Percentiles rank a stretch among this genome's conserved stretches.
These are phyloP conservation scores for Cotesia chilonis DNA, from an alignment of 1,140 invertebrate species.

Conservation along the genomic window DNA sequence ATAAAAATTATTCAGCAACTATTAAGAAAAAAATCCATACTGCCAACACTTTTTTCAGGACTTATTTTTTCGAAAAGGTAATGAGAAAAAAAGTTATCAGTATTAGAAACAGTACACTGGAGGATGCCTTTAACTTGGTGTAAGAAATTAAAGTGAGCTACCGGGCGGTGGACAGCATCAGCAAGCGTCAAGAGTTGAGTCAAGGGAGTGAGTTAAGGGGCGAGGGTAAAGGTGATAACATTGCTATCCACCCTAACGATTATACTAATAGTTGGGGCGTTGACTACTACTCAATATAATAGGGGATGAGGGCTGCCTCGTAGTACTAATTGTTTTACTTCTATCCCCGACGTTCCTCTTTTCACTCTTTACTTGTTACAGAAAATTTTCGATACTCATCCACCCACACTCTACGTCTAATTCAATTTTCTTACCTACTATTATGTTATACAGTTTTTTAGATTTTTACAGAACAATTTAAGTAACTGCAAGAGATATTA, in stretches of 20 bases:
- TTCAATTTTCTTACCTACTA: constrained; percentile 18
- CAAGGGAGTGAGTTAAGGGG: constrained; percentile 50
- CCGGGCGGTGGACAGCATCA: too few relatives aligned
- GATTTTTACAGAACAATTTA: too few relatives aligned
- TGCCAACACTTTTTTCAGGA: too few relatives aligned
- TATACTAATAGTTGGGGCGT: constrained; percentile 56
- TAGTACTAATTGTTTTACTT: constrained; percentile 53
- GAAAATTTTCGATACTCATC: constrained; percentile 35
- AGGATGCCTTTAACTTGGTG: constrained; percentile 50
- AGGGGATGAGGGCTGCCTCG: constrained; percentile 46
- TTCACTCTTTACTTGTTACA: constrained; percentile 16
- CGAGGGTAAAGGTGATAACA: constrained; percentile 36
- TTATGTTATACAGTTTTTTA: constrained; percentile 11
- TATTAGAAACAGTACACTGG: constrained; percentile 21
- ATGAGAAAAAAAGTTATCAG: constrained; percentile 17
- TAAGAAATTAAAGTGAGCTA: too few relatives aligned
- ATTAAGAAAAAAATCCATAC: too few relatives aligned
- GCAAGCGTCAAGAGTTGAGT: too few relatives aligned
- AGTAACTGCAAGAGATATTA: too few relatives aligned
- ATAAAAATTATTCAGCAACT: too few relatives aligned
- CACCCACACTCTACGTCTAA: constrained; percentile 1
- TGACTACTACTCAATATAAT: constrained; percentile 45
- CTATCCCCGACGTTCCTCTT: constrained; percentile 24
- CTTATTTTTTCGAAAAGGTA: neutral
- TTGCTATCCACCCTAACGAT: constrained; percentile 44